These are phyloP conservation scores for Bubo scandiacus DNA, from an alignment of 2,113 vertebrate genomes.

Conservation along the genomic window DNA sequence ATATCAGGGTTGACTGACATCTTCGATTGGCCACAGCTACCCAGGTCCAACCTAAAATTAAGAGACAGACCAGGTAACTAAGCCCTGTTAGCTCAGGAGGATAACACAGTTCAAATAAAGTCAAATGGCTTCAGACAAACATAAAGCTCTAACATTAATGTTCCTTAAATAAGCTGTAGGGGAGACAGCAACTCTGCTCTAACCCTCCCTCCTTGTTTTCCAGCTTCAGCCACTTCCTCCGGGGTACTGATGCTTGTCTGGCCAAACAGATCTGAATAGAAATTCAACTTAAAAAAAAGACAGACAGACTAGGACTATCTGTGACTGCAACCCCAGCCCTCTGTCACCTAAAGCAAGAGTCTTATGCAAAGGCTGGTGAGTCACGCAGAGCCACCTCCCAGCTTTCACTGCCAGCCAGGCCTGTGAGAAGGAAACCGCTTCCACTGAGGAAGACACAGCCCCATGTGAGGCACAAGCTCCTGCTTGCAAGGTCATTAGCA, in stretches of 20 bases:
- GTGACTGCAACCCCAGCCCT: slow-evolving; percentile 21
- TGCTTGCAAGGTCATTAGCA: neutral
- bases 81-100: neutral
- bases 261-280: neutral
- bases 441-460: neutral
- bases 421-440: neutral
- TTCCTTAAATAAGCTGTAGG: neutral
- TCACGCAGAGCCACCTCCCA: neutral
- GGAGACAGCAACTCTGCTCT: neutral
- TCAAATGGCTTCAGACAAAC: neutral
- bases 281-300: neutral
- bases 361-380: neutral
- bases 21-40: neutral
- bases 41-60: slow-evolving; percentile 38
- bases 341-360: neutral
- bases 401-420: neutral
- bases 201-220: neutral
- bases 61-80: neutral
- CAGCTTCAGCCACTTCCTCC: neutral
- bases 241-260: neutral
- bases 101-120: neutral
- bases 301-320: neutral
- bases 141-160: neutral
- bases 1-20: slow-evolving; percentile 39
- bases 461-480: neutral